Conservation (phyloP, 1,140 invertebrate genomes). For the Drosophila bipectinata region DNA sequence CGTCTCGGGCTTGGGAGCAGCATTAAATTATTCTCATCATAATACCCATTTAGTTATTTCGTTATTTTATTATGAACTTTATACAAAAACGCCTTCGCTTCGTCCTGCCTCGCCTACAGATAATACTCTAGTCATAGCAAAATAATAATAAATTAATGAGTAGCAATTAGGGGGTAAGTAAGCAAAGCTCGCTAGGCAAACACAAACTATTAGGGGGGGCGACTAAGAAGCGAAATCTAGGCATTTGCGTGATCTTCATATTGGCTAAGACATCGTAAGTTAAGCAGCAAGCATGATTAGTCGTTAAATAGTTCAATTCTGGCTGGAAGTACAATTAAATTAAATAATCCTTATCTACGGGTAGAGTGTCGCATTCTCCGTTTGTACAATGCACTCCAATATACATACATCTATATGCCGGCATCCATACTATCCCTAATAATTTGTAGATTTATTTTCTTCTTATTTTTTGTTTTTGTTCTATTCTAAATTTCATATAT, state of each 20-base stretch:
- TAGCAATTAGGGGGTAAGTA: conserved; percentile 61
- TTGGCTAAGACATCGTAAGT: conserved; percentile 35
- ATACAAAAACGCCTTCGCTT: conserved; percentile 48
- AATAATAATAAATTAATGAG: conserved; percentile 76
- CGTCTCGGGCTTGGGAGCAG: conserved; percentile 8
- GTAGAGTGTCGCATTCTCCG: conserved; percentile 31
- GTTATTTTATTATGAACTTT: conserved; percentile 67
- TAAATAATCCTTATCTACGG: conserved; percentile 39
- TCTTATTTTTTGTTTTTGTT: not conserved
- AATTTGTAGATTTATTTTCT: conserved; percentile 3
- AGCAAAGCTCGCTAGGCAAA: conserved; percentile 58
- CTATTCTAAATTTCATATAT: conserved; percentile 30
- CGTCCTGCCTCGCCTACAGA: conserved; percentile 30
- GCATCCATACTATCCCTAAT: not conserved
- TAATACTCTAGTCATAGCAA: conserved; percentile 65
- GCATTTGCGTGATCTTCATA: conserved; percentile 18
- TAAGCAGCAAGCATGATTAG: conserved; percentile 60
- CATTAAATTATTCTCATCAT: conserved; percentile 41
- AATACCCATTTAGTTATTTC: conserved; percentile 52
- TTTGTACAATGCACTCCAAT: conserved; percentile 62
- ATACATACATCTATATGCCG: conserved; percentile 29
- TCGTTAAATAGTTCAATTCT: conserved; percentile 64
- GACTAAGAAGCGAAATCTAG: conserved; percentile 40
- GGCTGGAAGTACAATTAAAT: conserved; percentile 67
- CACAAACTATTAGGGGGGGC: conserved; percentile 21